Evolutionary conservation across 2,113 vertebrate species (phyloP).

Genomic region (Hemichromis elongatus): DNA sequence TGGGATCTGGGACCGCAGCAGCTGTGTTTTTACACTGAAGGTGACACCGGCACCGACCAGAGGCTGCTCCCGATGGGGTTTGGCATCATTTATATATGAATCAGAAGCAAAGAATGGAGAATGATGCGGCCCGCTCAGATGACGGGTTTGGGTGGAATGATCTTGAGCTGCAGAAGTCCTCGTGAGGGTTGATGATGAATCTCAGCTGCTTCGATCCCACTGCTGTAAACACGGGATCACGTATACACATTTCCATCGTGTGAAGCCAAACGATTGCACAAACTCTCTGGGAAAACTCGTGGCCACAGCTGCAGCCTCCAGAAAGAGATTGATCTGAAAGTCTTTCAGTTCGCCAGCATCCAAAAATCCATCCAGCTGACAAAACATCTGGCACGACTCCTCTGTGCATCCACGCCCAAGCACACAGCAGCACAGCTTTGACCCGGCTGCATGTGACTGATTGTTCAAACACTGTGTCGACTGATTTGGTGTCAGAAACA

Average conservation of each 20-base stretch:
- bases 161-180: background rate
- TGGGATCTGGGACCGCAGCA: background rate
- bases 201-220: background rate
- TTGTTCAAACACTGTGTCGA: accelerated
- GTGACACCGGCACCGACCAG: background rate
- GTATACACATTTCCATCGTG: background rate
- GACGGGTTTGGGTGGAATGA: background rate
- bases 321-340: background rate
- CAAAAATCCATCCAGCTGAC: background rate
- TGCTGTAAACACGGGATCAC: background rate
- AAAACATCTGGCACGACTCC: background rate
- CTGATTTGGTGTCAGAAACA: background rate
- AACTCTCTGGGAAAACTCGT: background rate
- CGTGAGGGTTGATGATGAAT: background rate
- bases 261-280: background rate
- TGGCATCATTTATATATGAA: background rate
- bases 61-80: accelerated
- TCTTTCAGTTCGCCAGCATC: background rate
- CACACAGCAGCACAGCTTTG: background rate
- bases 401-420: background rate
- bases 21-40: background rate
- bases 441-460: background rate
- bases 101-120: background rate
- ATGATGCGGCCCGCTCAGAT: background rate
- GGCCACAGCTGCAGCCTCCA: background rate